Evolutionary conservation across 2,797 vertebrate species (phyloP), one percentile per base, ranked within the genome.

Genomic region (Pipistrellus pygmaeus): DNA sequence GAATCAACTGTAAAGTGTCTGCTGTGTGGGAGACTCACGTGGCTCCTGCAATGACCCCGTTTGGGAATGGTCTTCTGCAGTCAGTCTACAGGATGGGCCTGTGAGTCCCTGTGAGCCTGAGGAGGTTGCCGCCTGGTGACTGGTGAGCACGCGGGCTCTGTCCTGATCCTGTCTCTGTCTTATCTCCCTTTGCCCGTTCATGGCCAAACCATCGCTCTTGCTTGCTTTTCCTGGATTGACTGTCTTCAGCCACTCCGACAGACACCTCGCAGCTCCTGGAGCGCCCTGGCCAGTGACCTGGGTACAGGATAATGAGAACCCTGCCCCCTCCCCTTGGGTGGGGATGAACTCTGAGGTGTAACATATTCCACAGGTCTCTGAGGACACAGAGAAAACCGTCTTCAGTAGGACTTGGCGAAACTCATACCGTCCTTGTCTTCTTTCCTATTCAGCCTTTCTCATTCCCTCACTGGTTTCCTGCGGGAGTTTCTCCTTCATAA

Each of bases 131-230:
- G 21, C 14, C 48, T 9, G 3, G 11, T 1, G 51, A 32, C 62
- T 60, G 11, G 53, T 30, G 30, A 57, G 44, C 1, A 27, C 20
- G 30, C 9, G 13, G 35, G 27, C 72, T 53, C 51, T 66, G 2
- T 17, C n/a, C 48, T 71, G 60, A 38, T 11, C 8, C 35, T n/a
- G 0, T 23, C 11, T 73, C n/a, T 44, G 17, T 11, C 53, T n/a
- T 66, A 68, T 14, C 20, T 76, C 27, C 17, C 8, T 57, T 6
- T 57, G 23, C 20, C 13, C 10, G 48, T 57, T 48, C 51, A 18
- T 11, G 21, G 18, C 53, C 48, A 21, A 35, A 30, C 2, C 7
- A 1, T 38, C 0, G 0, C 9, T 76, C 57, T n/a, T 0, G 0
- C 60, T 46, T 57, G 60, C 41, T 90, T 4, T 53, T 17, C 38